Evolutionary conservation across 2,888 invertebrate species (phyloP).

Genomic region (Drosophila anomalipes): DNA sequence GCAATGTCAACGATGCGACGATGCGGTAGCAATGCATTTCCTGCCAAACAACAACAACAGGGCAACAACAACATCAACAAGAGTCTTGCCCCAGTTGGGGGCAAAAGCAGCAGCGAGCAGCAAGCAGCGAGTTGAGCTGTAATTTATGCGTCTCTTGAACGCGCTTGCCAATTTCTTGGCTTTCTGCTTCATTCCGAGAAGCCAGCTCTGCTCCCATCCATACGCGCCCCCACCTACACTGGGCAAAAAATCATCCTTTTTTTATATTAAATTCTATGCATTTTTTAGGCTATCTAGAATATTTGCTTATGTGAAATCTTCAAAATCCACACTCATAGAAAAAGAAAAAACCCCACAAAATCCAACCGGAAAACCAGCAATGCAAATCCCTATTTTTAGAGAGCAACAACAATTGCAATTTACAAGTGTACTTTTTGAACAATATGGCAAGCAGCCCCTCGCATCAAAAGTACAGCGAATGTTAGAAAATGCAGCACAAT

Average conservation of each 20-base stretch:
- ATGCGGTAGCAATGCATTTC: conserved; percentile 62
- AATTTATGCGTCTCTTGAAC: conserved; percentile 78
- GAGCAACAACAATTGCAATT: neutral
- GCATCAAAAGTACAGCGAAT: neutral
- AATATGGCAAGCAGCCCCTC: neutral
- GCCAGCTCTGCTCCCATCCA: conserved; percentile 28
- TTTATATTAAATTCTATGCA: neutral
- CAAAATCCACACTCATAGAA: neutral
- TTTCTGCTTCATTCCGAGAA: conserved; percentile 59
- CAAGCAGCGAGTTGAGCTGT: conserved; percentile 34
- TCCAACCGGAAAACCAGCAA: neutral
- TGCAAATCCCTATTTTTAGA: neutral
- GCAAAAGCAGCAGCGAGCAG: conserved; percentile 6
- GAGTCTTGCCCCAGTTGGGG: conserved; percentile 28
- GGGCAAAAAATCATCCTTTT: neutral
- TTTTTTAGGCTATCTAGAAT: neutral
- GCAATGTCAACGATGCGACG: conserved; percentile 70
- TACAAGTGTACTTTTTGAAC: neutral
- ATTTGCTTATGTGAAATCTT: neutral
- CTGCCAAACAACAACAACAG: conserved; percentile 48
- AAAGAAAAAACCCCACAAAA: too few relatives aligned
- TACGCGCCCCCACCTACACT: conserved; percentile 8
- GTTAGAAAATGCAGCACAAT: neutral
- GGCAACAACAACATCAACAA: conserved; percentile 14
- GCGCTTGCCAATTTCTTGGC: conserved; percentile 74